Evolutionary conservation across 2,888 invertebrate genomes (phyloP).

Genomic region (Neoitamus cyanurus): DNA sequence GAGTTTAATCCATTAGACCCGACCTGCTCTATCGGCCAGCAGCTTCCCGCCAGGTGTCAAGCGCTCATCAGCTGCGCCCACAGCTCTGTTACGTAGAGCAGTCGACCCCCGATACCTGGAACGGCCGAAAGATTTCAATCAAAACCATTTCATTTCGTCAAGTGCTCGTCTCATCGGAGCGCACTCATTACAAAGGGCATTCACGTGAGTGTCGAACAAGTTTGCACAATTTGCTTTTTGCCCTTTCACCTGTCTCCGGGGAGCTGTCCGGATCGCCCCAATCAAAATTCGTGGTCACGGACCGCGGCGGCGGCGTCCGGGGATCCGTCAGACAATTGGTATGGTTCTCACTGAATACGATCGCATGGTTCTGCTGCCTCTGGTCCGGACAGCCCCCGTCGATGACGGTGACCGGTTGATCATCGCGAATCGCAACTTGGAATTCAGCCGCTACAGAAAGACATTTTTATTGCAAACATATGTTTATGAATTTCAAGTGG

Average conservation of each 20-base stretch:
- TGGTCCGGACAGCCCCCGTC: not conserved
- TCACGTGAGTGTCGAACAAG: not conserved
- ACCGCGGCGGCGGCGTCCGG: not conserved
- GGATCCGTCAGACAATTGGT: not conserved
- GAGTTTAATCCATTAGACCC: not conserved
- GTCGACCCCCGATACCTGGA: not conserved
- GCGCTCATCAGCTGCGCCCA: not conserved
- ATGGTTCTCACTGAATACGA: not conserved
- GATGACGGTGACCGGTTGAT: slow-evolving; percentile 1
- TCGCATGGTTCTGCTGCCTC: not conserved
- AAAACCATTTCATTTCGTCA: not conserved
- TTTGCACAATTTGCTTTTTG: not conserved
- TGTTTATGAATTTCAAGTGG: slow-evolving; percentile 57
- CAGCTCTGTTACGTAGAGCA: not conserved
- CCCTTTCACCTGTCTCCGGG: not conserved
- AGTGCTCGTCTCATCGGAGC: not conserved
- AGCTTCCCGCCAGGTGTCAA: not conserved
- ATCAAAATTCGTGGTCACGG: slow-evolving; percentile 5
- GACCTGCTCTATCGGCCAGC: not conserved
- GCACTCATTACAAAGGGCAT: not conserved
- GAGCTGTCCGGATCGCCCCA: not conserved
- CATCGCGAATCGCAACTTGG: slow-evolving; percentile 45
- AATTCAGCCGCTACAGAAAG: slow-evolving; percentile 12
- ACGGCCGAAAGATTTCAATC: not conserved
- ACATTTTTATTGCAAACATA: slow-evolving; percentile 56